Evolutionary conservation across 2,797 vertebrate genomes (phyloP).

Genomic region (Platalea minor): DNA sequence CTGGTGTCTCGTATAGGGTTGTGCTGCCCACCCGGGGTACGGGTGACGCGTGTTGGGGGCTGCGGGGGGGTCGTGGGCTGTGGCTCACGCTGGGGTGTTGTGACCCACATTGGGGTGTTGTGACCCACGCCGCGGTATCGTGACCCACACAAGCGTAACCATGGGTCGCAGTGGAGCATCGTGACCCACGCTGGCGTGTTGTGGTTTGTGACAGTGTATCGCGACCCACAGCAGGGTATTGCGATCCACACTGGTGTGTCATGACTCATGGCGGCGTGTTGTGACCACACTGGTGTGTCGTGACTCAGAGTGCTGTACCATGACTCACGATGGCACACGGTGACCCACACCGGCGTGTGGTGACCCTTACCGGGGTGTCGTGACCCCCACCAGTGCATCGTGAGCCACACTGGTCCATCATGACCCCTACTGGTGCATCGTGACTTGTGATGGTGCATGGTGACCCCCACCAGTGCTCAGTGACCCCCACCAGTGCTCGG

Average conservation of each 20-base stretch:
- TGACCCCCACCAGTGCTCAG: background rate
- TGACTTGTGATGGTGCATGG: too few relatives aligned
- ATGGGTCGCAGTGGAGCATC: fast-evolving
- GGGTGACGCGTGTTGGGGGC: fast-evolving
- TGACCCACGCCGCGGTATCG: background rate
- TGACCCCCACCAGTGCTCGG: background rate
- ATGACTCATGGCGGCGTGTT: fast-evolving
- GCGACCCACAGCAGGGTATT: background rate
- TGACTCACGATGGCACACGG: background rate
- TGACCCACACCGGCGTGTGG: fast-evolving
- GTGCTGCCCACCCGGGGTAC: background rate
- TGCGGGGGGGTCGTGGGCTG: background rate
- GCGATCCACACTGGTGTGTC: fast-evolving
- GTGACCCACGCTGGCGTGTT: too few relatives aligned
- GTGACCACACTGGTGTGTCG: background rate
- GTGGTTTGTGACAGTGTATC: fast-evolving
- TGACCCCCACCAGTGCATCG: background rate
- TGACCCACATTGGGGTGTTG: background rate
- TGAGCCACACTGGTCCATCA: background rate
- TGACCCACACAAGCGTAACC: background rate
- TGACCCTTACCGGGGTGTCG: background rate
- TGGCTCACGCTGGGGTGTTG: too few relatives aligned
- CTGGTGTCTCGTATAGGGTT: background rate
- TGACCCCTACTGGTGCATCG: too few relatives aligned
- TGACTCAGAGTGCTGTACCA: background rate